These are phyloP conservation scores for Cavia porcellus DNA, from an alignment of 2,113 vertebrate species.

Conservation along the genomic window DNA sequence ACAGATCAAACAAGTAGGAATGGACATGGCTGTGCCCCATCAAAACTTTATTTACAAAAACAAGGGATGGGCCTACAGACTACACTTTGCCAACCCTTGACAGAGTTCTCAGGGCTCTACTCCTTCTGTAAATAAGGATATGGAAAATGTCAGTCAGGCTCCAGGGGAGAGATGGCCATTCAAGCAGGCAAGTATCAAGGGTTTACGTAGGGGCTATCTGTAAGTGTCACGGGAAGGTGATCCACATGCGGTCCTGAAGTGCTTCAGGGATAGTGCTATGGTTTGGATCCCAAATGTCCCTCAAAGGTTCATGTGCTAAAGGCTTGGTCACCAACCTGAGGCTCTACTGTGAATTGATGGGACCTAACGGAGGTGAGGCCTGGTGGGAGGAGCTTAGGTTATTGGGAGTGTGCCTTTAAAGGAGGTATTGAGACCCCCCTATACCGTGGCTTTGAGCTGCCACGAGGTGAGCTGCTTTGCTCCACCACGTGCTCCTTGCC, in stretches of 20 bases:
- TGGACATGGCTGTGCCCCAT: background rate
- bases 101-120: background rate
- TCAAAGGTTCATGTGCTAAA: background rate
- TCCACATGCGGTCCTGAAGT: too few species aligned
- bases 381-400: background rate
- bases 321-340: background rate
- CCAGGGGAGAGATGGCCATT: background rate
- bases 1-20: background rate
- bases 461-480: background rate
- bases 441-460: background rate
- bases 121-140: background rate
- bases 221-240: background rate
- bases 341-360: background rate
- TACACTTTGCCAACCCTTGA: background rate
- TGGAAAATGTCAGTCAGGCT: background rate
- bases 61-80: background rate
- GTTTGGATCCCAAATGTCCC: background rate
- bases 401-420: background rate
- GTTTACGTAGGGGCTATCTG: background rate
- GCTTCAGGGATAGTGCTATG: background rate
- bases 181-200: background rate
- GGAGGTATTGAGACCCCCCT: background rate
- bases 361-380: background rate
- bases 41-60: constrained; percentile 66
- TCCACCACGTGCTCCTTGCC: background rate